A percentile compares a stretch with the other conserved stretches of the same genome.
Evolutionary conservation across 2,113 vertebrate species (phyloP).

Genomic region (Macheiramphus alcinus): DNA sequence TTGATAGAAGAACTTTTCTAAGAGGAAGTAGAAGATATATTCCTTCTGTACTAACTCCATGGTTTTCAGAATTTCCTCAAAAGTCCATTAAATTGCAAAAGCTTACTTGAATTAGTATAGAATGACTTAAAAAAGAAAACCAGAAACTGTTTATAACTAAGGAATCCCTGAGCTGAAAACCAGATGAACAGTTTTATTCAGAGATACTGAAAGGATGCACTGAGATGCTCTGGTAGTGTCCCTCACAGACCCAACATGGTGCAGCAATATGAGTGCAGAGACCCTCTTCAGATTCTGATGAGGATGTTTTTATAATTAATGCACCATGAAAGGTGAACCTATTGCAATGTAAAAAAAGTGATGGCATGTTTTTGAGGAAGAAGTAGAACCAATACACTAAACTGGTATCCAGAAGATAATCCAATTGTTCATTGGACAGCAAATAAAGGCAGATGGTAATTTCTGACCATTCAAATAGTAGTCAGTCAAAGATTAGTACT

Average conservation of each 20-base stretch:
- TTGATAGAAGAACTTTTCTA: neutral
- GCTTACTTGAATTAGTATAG: neutral
- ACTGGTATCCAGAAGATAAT: neutral
- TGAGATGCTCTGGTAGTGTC: neutral
- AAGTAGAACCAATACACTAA: neutral
- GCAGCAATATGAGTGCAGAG: neutral
- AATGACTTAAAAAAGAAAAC: neutral
- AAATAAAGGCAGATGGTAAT: neutral
- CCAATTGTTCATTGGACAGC: neutral
- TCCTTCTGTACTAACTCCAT: neutral
- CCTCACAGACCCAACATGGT: neutral
- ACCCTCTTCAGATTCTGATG: neutral
- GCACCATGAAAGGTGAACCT: neutral
- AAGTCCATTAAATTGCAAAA: neutral
- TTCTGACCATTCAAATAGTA: neutral
- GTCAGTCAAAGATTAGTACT: neutral
- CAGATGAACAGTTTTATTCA: neutral
- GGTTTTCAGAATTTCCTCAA: neutral
- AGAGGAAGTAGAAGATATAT: neutral
- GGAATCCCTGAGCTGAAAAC: neutral
- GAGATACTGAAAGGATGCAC: neutral
- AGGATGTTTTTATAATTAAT: neutral
- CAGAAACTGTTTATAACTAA: neutral
- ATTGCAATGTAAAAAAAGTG: neutral
- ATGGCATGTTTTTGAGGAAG: neutral